Percentiles rank a stretch among this genome's conserved stretches.
Evolutionary conservation across 2,113 vertebrate genomes (phyloP).

Genomic region (Bothrops jararaca): DNA sequence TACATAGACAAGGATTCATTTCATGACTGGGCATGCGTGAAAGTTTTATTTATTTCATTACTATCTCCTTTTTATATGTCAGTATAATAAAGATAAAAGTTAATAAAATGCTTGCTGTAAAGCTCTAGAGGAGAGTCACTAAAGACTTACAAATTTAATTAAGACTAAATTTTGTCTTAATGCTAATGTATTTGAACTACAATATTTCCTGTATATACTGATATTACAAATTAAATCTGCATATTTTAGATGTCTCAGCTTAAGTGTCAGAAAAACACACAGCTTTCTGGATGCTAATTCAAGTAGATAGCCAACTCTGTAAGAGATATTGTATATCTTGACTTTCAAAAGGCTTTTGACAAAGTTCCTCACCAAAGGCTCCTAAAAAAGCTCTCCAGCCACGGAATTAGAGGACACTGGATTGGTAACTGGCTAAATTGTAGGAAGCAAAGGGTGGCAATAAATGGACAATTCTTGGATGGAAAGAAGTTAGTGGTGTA

Average conservation of each 20-base stretch:
- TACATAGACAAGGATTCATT: background rate
- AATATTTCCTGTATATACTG: slow-evolving; percentile 5
- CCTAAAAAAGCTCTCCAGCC: too few relatives aligned
- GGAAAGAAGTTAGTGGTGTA: too few relatives aligned
- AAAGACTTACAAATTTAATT: slow-evolving; percentile 23
- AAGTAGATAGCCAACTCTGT: background rate
- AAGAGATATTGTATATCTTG: too few relatives aligned
- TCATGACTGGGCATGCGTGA: background rate
- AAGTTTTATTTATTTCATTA: background rate
- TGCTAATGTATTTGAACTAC: slow-evolving; percentile 27
- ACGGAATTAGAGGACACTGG: too few relatives aligned
- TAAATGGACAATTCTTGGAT: too few relatives aligned
- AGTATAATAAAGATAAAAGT: slow-evolving; percentile 20
- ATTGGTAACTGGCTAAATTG: too few relatives aligned
- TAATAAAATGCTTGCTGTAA: slow-evolving; percentile 6
- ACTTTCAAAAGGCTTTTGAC: too few relatives aligned
- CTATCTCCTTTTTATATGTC: background rate
- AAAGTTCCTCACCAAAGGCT: too few relatives aligned
- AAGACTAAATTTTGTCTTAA: slow-evolving; percentile 17
- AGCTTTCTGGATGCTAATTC: background rate
- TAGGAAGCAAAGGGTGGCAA: too few relatives aligned
- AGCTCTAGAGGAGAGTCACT: slow-evolving; percentile 11
- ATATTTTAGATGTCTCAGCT: background rate
- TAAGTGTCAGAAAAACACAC: background rate
- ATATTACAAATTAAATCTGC: background rate